Base-by-base conservation (phyloP, 2,888 invertebrate species). In the Agapostemon virescens region DNA sequence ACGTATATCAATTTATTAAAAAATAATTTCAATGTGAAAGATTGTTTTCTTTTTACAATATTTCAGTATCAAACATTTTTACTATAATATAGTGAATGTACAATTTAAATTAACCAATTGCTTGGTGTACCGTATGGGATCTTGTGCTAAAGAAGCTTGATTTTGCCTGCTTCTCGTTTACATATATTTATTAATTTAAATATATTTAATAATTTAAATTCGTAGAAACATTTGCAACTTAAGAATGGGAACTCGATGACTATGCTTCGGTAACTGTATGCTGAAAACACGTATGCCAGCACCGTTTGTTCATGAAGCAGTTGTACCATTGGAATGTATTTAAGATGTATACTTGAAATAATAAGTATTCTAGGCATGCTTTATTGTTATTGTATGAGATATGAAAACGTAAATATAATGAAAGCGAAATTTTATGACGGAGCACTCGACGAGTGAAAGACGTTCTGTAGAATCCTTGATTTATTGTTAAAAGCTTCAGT, bases 341-440 rank as follows among this genome's bases (percentile, higher is more conserved):
- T 40, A 3, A 36, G 38, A 69, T 36, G 40, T 13, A 17, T 52
- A 38, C 64, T 67, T 55, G 38, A 69, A 69, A 38, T 4, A 55
- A 36, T 52, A 69, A 55, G 69, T 69, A 69, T 69, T 69, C 69
- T 23, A 69, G 69, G 23, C 69, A 38, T 55, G 69, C 69, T n/a
- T 69, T 55, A 36, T 33, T 52, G 38, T 69, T 55, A 55, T 26
- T 55, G 52, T 55, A 52, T 55, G 69, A 52, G 52, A 69, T 55
- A 38, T 36, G 26, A 61, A 40, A 71, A 61, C 61, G 42, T 38
- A 38, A 69, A 23, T 69, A 20, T 36, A 69, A 55, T 33, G 52
- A 38, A 52, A 69, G 38, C 38, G 23, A 69, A 20, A n/a, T 69
- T 40, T 69, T 40, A 40, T 26, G 38, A 20, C n/a, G 26, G 15